Percentiles rank a stretch among this genome's conserved stretches.
Evolutionary conservation across 2,888 invertebrate genomes (phyloP).

Genomic region (Andrena fulva): DNA sequence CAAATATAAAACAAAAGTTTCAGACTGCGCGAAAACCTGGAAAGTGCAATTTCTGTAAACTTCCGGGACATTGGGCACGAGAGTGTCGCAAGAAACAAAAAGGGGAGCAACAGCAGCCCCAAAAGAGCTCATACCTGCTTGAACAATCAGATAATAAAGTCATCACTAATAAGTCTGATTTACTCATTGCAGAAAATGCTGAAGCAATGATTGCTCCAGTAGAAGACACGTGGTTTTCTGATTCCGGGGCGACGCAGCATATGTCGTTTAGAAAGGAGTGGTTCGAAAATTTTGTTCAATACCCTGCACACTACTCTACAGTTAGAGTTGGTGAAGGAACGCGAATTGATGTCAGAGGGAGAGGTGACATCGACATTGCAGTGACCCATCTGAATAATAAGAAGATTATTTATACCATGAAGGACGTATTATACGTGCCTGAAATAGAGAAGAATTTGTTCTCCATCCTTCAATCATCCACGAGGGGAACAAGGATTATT

Average conservation of each 20-base stretch:
- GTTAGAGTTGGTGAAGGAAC: background rate
- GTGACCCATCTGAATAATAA: background rate
- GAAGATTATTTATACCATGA: background rate
- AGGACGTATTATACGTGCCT: background rate
- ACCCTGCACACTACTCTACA: background rate
- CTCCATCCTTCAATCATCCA: background rate
- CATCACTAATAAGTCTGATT: too few species aligned
- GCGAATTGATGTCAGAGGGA: background rate
- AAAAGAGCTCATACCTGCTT: background rate
- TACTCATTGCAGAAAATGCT: too few species aligned
- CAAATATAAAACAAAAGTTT: too few species aligned
- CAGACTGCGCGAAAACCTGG: background rate
- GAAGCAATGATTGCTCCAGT: too few species aligned
- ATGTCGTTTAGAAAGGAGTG: background rate
- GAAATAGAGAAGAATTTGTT: background rate
- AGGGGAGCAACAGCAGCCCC: too few species aligned
- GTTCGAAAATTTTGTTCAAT: background rate
- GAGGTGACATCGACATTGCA: background rate
- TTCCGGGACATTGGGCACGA: background rate
- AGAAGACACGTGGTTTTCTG: conserved; percentile 1
- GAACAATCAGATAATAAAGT: too few species aligned
- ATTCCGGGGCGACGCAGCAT: conserved; percentile 5
- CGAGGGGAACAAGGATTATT: background rate
- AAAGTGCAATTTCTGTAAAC: background rate
- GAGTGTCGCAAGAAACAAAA: background rate